phyloP scores from a whole-genome alignment of 2,113 vertebrate species.

The Epinephelus lanceolatus region DNA sequence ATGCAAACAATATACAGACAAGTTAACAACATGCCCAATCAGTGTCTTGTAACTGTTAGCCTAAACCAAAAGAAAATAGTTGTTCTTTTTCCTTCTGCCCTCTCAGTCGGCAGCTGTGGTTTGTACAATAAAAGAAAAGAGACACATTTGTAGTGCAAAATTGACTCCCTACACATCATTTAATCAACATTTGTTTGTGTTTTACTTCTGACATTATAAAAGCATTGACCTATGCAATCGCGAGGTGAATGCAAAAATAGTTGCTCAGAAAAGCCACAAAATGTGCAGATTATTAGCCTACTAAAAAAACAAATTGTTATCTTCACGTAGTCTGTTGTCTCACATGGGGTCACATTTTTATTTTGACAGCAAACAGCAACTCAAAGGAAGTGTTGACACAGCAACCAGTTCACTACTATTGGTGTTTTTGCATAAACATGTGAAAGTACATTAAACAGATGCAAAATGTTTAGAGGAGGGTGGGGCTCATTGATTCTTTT shows the following conservation, averaged over 20 bases:
- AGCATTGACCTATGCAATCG: background rate
- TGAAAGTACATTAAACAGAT: background rate
- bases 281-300: background rate
- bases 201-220: background rate
- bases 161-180: background rate
- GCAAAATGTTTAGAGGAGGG: background rate
- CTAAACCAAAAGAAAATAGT: too few relatives aligned
- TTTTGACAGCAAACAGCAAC: background rate
- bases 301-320: background rate
- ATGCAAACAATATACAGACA: background rate
- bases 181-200: background rate
- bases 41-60: background rate
- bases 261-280: background rate
- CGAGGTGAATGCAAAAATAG: background rate
- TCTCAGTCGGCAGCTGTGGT: background rate
- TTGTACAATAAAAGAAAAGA: background rate
- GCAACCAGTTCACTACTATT: background rate
- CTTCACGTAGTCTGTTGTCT: background rate
- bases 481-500: background rate
- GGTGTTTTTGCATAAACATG: background rate
- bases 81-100: too few relatives aligned
- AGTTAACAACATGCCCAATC: background rate
- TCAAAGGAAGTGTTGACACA: conserved; percentile 9
- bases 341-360: background rate
- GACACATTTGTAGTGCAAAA: background rate